Base-by-base conservation (phyloP, 2,888 invertebrate genomes). In the Lithophane semibrunnea region DNA sequence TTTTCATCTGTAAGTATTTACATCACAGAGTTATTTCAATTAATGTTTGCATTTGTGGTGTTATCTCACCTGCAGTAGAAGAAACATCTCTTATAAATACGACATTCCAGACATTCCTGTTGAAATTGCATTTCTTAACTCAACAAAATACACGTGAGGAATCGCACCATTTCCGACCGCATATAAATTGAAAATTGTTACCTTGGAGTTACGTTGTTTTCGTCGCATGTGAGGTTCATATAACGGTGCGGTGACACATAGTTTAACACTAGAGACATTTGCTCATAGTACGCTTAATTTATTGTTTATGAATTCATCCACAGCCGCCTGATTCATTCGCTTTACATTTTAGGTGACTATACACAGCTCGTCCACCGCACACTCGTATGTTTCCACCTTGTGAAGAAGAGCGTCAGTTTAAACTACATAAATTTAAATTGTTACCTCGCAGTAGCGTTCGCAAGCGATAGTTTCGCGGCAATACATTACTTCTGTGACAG, bases 341-440 rank as follows among this genome's bases (percentile, higher is more conserved):
- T 73, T 54, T 58, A 54, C 29, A 75, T 63, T 56, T 54, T 21
- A 29, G 13, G 18, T n/a, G 47, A 44, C 9, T 42, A 63, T 37
- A n/a, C 60, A 16, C 21, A 44, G 49, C 71, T 68, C 12, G 18
- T 13, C 52, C 9, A 54, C 56, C 44, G 44, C 44, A 21, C 37
- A 63, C 61, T 54, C 71, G 67, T 79, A 47, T 83, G 61, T 75
- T 86, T 73, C 66, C 73, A 86, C 18, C 61, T 49, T 56, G 73
- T 82, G 72, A 77, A 79, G 74, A 83, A 85, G 70, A 83, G 70
- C 74, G 54, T 56, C 82, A 72, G 86, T 77, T 79, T 77, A 76
- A 88, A 80, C 73, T 80, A 86, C 86, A 84, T 87, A 72, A 68
- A 86, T 84, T 82, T 63, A 81, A 77, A 76, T 82, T 3, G 80